These are phyloP conservation scores for Oxycera nigricornis DNA, from an alignment of 2,888 invertebrate species.

Conservation along the genomic window DNA sequence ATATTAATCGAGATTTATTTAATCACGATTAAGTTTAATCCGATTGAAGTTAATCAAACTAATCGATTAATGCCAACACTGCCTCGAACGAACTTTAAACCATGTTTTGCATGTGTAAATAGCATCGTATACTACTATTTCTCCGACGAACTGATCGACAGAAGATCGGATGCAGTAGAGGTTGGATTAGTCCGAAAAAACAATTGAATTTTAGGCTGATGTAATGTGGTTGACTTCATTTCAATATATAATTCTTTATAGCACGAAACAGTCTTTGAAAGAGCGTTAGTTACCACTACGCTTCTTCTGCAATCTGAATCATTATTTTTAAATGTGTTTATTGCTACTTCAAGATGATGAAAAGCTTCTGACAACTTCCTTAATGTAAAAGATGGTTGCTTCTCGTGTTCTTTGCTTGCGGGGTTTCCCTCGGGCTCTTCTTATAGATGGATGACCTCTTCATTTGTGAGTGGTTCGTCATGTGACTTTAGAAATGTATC, in stretches of 20 bases:
- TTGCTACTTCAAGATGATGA: not conserved
- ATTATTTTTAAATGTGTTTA: not conserved
- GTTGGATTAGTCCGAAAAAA: not conserved
- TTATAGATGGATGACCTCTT: not conserved
- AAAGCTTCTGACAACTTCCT: not conserved
- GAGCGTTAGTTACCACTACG: not conserved
- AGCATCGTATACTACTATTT: too few relatives aligned
- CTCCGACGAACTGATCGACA: not conserved
- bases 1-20: too few relatives aligned
- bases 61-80: too few relatives aligned
- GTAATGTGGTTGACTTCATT: not conserved
- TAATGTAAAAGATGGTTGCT: not conserved
- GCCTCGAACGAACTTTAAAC: too few relatives aligned
- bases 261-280: not conserved
- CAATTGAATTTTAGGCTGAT: not conserved
- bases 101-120: too few relatives aligned
- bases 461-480: not conserved
- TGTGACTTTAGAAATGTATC: not conserved
- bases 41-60: too few relatives aligned
- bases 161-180: not conserved
- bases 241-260: not conserved
- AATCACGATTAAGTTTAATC: too few relatives aligned
- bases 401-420: not conserved
- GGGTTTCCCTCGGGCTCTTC: not conserved
- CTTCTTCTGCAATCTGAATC: not conserved